Evolutionary conservation across 1,140 invertebrate species (phyloP).

Genomic region (Trichomalopsis sarcophagae): DNA sequence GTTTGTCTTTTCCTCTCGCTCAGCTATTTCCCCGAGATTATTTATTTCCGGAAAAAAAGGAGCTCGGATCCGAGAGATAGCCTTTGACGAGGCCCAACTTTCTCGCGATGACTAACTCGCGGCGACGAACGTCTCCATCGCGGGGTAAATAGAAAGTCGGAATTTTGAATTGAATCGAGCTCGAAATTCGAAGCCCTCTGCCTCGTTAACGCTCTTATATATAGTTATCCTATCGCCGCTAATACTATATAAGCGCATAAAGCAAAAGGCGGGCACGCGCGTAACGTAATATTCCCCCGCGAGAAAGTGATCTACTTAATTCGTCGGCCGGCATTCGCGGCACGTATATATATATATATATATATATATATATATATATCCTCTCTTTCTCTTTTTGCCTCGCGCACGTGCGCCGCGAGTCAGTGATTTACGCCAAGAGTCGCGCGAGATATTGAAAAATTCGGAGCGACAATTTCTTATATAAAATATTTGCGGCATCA

Average conservation of each 20-base stretch:
- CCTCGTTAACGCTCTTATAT: too few species aligned
- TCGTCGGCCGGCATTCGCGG: conserved; percentile 5
- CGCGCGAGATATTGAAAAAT: too few species aligned
- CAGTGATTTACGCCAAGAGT: too few species aligned
- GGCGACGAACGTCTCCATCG: neutral
- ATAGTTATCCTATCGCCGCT: too few species aligned
- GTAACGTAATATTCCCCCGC: conserved; percentile 17
- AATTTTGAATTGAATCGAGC: neutral
- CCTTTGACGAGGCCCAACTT: neutral
- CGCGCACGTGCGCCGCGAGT: too few species aligned
- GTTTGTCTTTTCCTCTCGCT: neutral
- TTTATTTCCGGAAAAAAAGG: neutral
- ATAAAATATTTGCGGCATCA: too few species aligned
- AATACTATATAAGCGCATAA: too few species aligned
- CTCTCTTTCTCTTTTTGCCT: conserved; percentile 9
- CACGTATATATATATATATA: too few species aligned
- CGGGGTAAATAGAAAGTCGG: too few species aligned
- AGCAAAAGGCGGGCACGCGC: neutral
- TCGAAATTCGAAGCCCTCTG: too few species aligned
- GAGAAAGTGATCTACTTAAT: conserved; percentile 43
- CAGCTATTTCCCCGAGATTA: neutral
- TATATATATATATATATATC: conserved; percentile 1
- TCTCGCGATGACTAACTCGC: neutral
- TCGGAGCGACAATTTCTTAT: too few species aligned
- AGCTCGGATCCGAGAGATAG: neutral